phyloP scores from a whole-genome alignment of 2,888 invertebrate species.

The Oligia strigilis region DNA sequence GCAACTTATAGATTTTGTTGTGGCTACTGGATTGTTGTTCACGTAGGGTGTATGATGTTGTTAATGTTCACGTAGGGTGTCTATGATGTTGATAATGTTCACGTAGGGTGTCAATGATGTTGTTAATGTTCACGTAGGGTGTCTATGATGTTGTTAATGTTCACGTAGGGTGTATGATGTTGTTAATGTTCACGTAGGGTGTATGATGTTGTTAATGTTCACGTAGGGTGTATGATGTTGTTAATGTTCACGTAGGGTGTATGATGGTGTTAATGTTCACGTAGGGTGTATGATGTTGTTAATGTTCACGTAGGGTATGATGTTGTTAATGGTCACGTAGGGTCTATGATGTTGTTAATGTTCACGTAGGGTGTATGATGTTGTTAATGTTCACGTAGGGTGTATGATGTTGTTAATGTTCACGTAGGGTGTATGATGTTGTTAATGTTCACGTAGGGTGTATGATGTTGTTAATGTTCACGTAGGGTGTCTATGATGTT shows the following conservation, averaged over 20 bases:
- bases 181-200: background rate
- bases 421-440: no score
- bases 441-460: background rate
- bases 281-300: background rate
- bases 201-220: background rate
- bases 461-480: background rate
- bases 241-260: no score
- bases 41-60: background rate
- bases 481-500: no score
- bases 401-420: background rate
- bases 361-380: no score
- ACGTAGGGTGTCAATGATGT: no score
- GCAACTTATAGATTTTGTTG: background rate
- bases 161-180: no score
- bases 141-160: background rate
- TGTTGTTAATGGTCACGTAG: background rate
- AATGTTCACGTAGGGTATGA: background rate
- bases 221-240: no score
- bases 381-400: background rate
- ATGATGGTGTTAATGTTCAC: background rate
- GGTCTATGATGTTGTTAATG: no score
- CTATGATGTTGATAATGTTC: background rate
- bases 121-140: background rate
- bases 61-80: no score
- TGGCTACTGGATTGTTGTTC: constrained; percentile 18